Evolutionary conservation across 2,113 vertebrate genomes (phyloP).

Genomic region (Pleuronectes platessa): DNA sequence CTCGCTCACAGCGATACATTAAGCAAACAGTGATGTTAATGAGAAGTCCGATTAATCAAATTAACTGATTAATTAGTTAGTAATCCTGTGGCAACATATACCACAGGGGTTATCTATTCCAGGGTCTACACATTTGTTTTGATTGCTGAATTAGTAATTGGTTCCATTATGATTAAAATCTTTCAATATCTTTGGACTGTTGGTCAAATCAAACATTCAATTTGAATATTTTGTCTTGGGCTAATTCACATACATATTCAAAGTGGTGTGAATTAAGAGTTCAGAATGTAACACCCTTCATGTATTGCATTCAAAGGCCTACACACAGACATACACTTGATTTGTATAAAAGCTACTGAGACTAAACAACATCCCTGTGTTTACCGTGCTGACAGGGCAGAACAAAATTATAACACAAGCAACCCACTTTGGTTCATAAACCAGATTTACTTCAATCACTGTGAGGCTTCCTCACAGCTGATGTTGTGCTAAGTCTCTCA

Average conservation of each 20-base stretch:
- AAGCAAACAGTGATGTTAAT: slow-evolving; percentile 17
- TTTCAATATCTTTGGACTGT: no score
- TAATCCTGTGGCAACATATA: neutral
- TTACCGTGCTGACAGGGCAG: no score
- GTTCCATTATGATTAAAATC: no score
- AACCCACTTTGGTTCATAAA: slow-evolving; percentile 39
- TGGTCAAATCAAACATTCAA: no score
- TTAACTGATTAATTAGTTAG: slow-evolving; percentile 1
- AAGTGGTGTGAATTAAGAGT: no score
- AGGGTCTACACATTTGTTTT: neutral
- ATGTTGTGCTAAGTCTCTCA: slow-evolving; percentile 44
- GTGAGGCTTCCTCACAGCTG: slow-evolving; percentile 37
- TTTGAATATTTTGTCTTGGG: no score
- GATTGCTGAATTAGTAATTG: neutral
- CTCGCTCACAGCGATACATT: neutral
- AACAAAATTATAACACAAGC: slow-evolving; percentile 10
- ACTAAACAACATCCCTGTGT: neutral
- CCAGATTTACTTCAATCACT: slow-evolving; percentile 39
- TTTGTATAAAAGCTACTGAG: neutral
- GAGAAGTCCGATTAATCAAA: slow-evolving; percentile 16
- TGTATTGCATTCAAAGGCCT: no score
- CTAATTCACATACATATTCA: no score
- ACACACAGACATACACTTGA: neutral
- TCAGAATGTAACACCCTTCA: no score
- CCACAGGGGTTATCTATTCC: neutral